phyloP scores from a whole-genome alignment of 2,113 vertebrate species.

The Acrocephalus kingi region DNA sequence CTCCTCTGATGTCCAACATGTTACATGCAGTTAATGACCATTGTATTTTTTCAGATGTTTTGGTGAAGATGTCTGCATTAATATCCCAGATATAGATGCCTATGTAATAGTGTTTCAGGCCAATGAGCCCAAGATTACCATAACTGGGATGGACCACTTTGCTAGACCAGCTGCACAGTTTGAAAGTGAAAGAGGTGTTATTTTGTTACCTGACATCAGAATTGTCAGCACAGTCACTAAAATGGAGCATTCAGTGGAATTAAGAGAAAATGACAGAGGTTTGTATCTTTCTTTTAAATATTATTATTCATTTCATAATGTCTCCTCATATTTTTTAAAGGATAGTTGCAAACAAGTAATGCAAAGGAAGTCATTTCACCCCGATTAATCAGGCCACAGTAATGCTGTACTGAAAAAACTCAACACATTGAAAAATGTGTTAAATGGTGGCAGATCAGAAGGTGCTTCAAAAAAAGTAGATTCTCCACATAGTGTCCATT shows the following conservation, averaged over 20 bases:
- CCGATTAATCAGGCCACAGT: not conserved
- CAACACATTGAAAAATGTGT: not conserved
- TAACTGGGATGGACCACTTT: slow-evolving; percentile 87
- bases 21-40: slow-evolving; percentile 33
- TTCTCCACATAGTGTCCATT: not conserved
- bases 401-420: not conserved
- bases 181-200: slow-evolving; percentile 76
- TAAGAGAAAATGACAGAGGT: slow-evolving; percentile 48
- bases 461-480: not conserved
- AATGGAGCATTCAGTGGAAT: slow-evolving; percentile 69
- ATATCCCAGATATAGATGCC: slow-evolving; percentile 89
- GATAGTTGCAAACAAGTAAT: not conserved
- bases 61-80: slow-evolving; percentile 94
- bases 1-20: not conserved
- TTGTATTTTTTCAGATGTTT: slow-evolving; percentile 86
- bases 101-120: slow-evolving; percentile 94
- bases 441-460: not conserved
- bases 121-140: slow-evolving; percentile 91
- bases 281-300: not conserved
- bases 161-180: slow-evolving; percentile 84
- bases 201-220: slow-evolving; percentile 88
- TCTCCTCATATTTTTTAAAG: not conserved
- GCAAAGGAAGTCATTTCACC: not conserved
- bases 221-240: slow-evolving; percentile 89
- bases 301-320: not conserved